These are phyloP conservation scores for Agrenia bidenticulata DNA, from an alignment of 2,888 invertebrate genomes.

Conservation along the genomic window DNA sequence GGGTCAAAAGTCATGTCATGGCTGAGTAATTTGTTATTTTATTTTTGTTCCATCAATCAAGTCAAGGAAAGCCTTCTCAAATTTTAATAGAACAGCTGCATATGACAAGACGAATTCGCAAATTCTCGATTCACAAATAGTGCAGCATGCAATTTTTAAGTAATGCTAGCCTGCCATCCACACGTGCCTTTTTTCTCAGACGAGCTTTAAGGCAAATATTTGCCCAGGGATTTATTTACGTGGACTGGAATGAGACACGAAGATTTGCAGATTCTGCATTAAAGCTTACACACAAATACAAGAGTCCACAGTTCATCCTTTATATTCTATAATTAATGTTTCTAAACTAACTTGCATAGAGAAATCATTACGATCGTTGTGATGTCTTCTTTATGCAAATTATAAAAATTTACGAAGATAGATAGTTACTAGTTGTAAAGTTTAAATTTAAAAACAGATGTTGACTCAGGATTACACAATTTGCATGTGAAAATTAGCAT, in stretches of 20 bases:
- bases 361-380: no score
- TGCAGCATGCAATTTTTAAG: background rate
- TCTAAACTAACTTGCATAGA: no score
- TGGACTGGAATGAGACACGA: background rate
- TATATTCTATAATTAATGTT: no score
- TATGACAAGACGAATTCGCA: background rate
- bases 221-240: constrained; percentile 4
- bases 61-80: background rate
- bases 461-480: constrained; percentile 4
- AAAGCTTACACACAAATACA: no score
- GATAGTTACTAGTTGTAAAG: no score
- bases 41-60: background rate
- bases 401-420: no score
- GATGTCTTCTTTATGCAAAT: no score
- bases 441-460: constrained; percentile 10
- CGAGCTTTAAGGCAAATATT: background rate
- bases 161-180: background rate
- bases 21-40: background rate
- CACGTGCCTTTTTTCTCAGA: constrained; percentile 12
- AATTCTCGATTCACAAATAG: background rate
- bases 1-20: constrained; percentile 11
- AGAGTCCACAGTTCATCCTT: no score
- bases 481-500: constrained; percentile 13
- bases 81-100: constrained; percentile 1
- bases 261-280: background rate